Conservation (phyloP, 2,113 vertebrate genomes). For the Sprattus sprattus region DNA sequence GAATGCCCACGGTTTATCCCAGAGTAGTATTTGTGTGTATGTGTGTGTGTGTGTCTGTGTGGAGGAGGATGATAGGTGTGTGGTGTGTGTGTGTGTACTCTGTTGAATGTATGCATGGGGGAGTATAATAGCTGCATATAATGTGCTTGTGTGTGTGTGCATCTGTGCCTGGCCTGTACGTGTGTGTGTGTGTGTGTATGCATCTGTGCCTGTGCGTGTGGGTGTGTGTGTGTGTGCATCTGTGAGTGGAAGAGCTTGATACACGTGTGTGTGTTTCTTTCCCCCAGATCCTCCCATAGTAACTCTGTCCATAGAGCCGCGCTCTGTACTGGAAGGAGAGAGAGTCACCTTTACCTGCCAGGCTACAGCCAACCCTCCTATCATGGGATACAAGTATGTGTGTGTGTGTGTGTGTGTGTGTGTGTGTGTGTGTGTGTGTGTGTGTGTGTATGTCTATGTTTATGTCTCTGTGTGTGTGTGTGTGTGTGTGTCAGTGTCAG, state of each 20-base stretch:
- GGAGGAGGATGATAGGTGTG: not conserved
- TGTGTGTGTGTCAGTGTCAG: no score
- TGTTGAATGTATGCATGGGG: no score
- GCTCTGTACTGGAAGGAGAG: constrained; percentile 90
- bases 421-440: not conserved
- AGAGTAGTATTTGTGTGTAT: not conserved
- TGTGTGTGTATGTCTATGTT: not conserved
- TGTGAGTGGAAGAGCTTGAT: not conserved
- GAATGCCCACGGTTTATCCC: not conserved
- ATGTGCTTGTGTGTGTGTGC: not conserved
- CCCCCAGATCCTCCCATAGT: constrained; percentile 83
- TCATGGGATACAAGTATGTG: constrained; percentile 88
- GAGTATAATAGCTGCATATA: not conserved
- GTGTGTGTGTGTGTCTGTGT: constrained; percentile 9
- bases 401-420: constrained; percentile 4
- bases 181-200: not conserved
- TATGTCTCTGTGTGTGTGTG: not conserved
- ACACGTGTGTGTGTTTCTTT: not conserved
- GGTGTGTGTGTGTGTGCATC: not conserved
- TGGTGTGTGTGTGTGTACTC: not conserved
- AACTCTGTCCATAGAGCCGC: constrained; percentile 91
- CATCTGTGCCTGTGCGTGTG: not conserved
- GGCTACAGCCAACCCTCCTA: constrained; percentile 89
- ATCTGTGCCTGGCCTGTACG: not conserved
- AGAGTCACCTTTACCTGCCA: constrained; percentile 89